These are phyloP conservation scores for Megalopta genalis DNA, from an alignment of 1,140 invertebrate species.

Conservation along the genomic window DNA sequence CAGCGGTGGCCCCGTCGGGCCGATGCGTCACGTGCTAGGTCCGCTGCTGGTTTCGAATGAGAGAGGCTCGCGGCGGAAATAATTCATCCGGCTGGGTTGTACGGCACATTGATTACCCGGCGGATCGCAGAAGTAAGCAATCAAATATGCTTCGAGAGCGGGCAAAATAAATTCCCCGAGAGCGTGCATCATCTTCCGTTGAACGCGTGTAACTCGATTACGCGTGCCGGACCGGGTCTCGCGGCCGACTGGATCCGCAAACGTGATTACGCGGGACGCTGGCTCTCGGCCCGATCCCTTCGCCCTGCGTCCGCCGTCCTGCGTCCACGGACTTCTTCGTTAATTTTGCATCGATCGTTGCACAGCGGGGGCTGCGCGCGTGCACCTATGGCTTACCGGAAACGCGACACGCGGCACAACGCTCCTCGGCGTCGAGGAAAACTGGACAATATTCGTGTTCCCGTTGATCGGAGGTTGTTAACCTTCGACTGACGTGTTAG, in stretches of 20 bases:
- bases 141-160: slow-evolving; percentile 48
- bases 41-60: background rate
- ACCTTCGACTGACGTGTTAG: too few relatives aligned
- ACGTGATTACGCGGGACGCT: slow-evolving; percentile 53
- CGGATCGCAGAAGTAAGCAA: slow-evolving; percentile 39
- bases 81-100: slow-evolving; percentile 24
- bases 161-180: slow-evolving; percentile 55
- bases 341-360: slow-evolving; percentile 59
- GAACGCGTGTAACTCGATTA: slow-evolving; percentile 50
- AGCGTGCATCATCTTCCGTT: slow-evolving; percentile 54
- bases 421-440: too few relatives aligned
- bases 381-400: slow-evolving; percentile 6
- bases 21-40: background rate
- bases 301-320: slow-evolving; percentile 1
- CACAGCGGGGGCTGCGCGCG: background rate
- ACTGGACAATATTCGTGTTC: too few relatives aligned
- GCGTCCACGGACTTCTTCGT: slow-evolving; percentile 50
- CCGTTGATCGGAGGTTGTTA: too few relatives aligned
- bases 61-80: background rate
- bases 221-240: background rate
- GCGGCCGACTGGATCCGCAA: slow-evolving; percentile 10
- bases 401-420: slow-evolving; percentile 7
- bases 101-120: background rate
- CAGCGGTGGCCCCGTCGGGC: background rate
- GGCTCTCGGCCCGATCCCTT: slow-evolving; percentile 35